phyloP scores from a whole-genome alignment of 2,888 invertebrate genomes.

The Sarcophaga carnaria region DNA sequence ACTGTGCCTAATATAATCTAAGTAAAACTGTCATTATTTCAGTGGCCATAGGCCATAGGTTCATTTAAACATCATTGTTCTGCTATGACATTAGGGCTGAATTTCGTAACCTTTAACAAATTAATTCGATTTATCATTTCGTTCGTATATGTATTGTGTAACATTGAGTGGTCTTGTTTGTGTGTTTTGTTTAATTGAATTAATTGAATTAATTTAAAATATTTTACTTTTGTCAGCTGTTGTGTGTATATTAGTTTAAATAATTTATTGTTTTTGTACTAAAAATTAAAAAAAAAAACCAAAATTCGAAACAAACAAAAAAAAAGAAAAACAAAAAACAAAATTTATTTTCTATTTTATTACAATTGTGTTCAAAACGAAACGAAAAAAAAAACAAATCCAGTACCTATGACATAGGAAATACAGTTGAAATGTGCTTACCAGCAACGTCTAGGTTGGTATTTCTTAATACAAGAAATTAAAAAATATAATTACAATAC shows the following conservation, averaged over 20 bases:
- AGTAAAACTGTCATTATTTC: too few relatives aligned
- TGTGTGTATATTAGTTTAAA: constrained; percentile 49
- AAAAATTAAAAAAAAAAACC: constrained; percentile 58
- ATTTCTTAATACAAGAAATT: constrained; percentile 69
- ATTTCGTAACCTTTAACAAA: neutral
- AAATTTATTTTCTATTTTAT: constrained; percentile 74
- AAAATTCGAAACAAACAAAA: constrained; percentile 52
- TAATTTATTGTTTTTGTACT: constrained; percentile 44
- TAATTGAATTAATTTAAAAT: neutral
- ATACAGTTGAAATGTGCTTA: constrained; percentile 81
- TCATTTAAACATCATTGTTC: too few relatives aligned
- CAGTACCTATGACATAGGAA: constrained; percentile 81
- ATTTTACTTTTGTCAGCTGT: constrained; percentile 13
- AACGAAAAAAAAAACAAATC: constrained; percentile 54
- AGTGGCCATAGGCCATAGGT: too few relatives aligned
- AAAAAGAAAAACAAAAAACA: constrained; percentile 63
- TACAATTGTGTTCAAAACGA: constrained; percentile 75
- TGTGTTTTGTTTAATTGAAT: neutral
- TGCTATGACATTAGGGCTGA: constrained; percentile 3
- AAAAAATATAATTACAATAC: constrained; percentile 21
- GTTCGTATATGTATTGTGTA: neutral
- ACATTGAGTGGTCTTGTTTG: constrained; percentile 1
- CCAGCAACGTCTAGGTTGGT: constrained; percentile 80
- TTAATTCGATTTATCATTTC: neutral
- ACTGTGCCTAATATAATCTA: too few relatives aligned